Percentiles rank a stretch among this genome's conserved stretches.
Evolutionary conservation across 2,888 invertebrate genomes (phyloP).

Genomic region (Heterodera filipjevi): DNA sequence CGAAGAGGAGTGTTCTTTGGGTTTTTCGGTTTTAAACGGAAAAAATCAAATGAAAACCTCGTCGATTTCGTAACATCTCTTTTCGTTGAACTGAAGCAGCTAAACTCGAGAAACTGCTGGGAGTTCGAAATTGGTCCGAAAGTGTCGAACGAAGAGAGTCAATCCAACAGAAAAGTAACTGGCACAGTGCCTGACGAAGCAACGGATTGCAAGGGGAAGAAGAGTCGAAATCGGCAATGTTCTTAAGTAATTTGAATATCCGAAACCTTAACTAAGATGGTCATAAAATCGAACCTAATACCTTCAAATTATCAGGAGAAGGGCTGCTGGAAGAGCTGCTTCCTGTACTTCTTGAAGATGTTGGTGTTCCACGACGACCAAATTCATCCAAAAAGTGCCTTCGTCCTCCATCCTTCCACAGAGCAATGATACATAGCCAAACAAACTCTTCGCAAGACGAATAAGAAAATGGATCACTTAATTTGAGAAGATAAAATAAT

Average conservation of each 20-base stretch:
- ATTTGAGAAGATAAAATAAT: slow-evolving; percentile 17
- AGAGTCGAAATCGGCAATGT: neutral
- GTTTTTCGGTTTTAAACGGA: neutral
- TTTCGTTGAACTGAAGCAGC: neutral
- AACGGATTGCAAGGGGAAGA: slow-evolving; percentile 3
- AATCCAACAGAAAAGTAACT: slow-evolving; percentile 26
- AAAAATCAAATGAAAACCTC: neutral
- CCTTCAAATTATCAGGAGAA: neutral
- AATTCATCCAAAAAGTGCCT: neutral
- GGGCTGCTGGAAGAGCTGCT: neutral
- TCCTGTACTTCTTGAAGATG: neutral
- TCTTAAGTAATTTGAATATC: neutral
- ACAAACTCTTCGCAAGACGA: slow-evolving; percentile 48
- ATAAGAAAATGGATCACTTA: slow-evolving; percentile 40
- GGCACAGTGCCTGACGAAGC: slow-evolving; percentile 26
- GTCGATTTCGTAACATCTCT: neutral
- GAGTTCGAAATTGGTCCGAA: slow-evolving; percentile 34
- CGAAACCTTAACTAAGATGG: neutral
- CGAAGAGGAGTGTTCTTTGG: neutral
- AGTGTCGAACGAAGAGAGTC: slow-evolving; percentile 38
- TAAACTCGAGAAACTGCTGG: slow-evolving; percentile 11
- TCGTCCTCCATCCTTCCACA: slow-evolving; percentile 32
- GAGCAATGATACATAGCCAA: slow-evolving; percentile 47
- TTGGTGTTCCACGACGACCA: neutral
- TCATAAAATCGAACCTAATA: neutral